Conservation (phyloP, 1,140 invertebrate species). For the Sarcophaga peregrina region DNA sequence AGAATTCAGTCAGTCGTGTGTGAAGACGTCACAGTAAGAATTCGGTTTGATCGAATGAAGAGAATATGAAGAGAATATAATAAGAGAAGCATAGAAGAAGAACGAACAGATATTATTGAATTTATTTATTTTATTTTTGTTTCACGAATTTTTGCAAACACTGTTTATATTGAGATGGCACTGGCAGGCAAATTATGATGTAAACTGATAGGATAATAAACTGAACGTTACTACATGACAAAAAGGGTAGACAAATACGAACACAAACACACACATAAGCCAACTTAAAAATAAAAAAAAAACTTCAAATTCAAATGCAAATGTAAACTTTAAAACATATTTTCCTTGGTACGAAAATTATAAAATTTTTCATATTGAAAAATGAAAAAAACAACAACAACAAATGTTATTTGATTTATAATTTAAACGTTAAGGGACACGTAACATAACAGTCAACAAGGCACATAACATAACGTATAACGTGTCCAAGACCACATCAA, state of each 20-base stretch:
- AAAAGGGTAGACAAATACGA: not conserved
- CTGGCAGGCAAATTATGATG: constrained; percentile 1
- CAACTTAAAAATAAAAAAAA: not conserved
- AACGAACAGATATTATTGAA: too few relatives aligned
- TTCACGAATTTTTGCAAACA: not conserved
- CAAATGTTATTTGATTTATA: not conserved
- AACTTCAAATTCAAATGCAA: too few relatives aligned
- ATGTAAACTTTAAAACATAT: too few relatives aligned
- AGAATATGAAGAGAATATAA: too few relatives aligned
- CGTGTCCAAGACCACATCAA: not conserved
- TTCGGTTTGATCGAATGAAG: too few relatives aligned
- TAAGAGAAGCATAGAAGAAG: too few relatives aligned
- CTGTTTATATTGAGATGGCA: not conserved
- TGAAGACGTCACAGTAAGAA: too few relatives aligned
- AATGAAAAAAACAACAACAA: too few relatives aligned
- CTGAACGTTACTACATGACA: not conserved
- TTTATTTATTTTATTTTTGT: too few relatives aligned
- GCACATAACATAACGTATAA: not conserved
- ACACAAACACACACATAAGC: not conserved
- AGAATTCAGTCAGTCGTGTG: too few relatives aligned
- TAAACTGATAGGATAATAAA: constrained; percentile 19
- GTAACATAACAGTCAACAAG: not conserved
- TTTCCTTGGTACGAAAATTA: too few relatives aligned
- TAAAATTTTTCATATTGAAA: too few relatives aligned
- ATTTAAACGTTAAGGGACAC: not conserved